Evolutionary conservation across 2,113 vertebrate species (phyloP).

Genomic region (Gila orcuttii): DNA sequence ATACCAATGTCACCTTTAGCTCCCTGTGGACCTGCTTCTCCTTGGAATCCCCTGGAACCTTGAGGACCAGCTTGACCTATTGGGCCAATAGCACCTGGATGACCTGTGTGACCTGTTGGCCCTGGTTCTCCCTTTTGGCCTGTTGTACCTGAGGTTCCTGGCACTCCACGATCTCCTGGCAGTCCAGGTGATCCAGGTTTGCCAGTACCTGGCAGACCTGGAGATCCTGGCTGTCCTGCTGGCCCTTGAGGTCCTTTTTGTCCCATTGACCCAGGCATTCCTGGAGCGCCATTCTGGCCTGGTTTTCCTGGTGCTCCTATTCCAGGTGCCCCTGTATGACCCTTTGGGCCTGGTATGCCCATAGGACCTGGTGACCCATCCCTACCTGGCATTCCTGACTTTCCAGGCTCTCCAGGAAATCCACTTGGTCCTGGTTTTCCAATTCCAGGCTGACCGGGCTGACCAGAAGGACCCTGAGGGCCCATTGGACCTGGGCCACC

Average conservation of each 20-base stretch:
- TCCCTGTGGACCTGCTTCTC: constrained; percentile 73
- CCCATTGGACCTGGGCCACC: constrained; percentile 84
- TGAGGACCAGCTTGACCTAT: constrained; percentile 74
- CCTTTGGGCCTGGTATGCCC: constrained; percentile 84
- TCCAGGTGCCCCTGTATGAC: constrained; percentile 80
- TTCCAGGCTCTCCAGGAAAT: constrained; percentile 87
- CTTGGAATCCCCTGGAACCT: constrained; percentile 76
- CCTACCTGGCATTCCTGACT: constrained; percentile 84
- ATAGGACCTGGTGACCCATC: constrained; percentile 81
- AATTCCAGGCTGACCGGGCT: constrained; percentile 81
- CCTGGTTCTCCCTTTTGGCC: constrained; percentile 80
- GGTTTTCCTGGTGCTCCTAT: constrained; percentile 73
- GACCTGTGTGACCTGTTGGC: constrained; percentile 73
- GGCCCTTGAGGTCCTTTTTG: constrained; percentile 74
- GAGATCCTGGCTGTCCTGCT: constrained; percentile 72
- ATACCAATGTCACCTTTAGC: constrained; percentile 79
- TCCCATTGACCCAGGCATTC: constrained; percentile 72
- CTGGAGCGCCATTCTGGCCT: constrained; percentile 76
- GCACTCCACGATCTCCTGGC: constrained; percentile 73
- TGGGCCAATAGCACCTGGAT: constrained; percentile 69
- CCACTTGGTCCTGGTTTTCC: constrained; percentile 86
- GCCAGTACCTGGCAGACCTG: constrained; percentile 77
- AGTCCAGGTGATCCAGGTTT: constrained; percentile 75
- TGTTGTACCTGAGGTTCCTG: constrained; percentile 74
- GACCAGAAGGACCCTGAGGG: constrained; percentile 84